Evolutionary conservation across 2,888 invertebrate genomes (phyloP).

Genomic region (Isotomurus palustris): DNA sequence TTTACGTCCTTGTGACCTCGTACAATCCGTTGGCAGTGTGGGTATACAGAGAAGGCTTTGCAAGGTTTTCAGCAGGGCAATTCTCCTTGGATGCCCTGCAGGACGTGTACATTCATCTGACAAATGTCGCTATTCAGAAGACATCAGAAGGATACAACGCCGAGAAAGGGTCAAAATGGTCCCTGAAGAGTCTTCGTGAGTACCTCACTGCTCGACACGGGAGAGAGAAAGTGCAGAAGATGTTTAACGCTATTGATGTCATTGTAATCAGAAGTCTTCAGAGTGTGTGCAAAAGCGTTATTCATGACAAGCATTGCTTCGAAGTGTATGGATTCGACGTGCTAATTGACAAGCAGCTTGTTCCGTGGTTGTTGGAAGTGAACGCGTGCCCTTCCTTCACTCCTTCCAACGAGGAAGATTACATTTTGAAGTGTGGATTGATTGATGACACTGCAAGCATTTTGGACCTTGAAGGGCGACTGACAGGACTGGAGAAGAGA

Average conservation of each 20-base stretch:
- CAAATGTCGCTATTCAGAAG: conserved; percentile 58
- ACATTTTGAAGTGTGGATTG: conserved; percentile 58
- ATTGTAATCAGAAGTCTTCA: conserved; percentile 57
- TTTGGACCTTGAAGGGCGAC: conserved; percentile 56
- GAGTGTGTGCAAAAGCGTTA: conserved; percentile 54
- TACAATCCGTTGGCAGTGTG: conserved; percentile 55
- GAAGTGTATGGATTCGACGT: conserved; percentile 63
- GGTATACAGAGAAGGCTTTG: conserved; percentile 61
- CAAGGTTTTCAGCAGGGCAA: conserved; percentile 58
- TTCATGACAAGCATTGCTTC: conserved; percentile 59
- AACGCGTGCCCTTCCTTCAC: conserved; percentile 60
- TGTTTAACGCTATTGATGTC: conserved; percentile 55
- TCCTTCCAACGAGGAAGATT: conserved; percentile 59
- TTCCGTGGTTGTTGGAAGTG: conserved; percentile 60
- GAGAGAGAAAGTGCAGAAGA: conserved; percentile 51
- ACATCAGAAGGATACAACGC: conserved; percentile 51
- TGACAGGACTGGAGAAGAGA: conserved; percentile 56
- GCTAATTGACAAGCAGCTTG: conserved; percentile 56
- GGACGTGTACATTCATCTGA: conserved; percentile 58
- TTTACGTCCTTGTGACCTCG: conserved; percentile 86
- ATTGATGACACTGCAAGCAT: conserved; percentile 59
- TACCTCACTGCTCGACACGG: conserved; percentile 54
- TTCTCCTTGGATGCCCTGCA: conserved; percentile 58
- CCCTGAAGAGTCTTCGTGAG: conserved; percentile 54
- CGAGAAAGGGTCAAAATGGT: conserved; percentile 57